These are phyloP conservation scores for Dicranocentrus wangi DNA, from an alignment of 2,888 invertebrate species.

Conservation along the genomic window DNA sequence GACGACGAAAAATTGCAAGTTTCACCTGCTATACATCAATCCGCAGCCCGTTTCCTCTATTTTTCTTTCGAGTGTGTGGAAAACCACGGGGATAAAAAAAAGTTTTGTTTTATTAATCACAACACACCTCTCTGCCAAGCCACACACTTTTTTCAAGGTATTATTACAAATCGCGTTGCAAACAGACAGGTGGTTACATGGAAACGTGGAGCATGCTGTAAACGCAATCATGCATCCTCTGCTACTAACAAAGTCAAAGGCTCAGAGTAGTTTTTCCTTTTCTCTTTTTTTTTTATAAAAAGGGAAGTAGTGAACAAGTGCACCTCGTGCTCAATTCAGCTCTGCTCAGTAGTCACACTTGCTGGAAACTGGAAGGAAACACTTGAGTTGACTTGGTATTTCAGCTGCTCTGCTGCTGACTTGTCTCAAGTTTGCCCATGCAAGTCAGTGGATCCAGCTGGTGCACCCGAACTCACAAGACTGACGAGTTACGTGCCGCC, in stretches of 20 bases:
- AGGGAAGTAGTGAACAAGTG: background rate
- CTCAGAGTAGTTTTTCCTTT: background rate
- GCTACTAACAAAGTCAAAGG: background rate
- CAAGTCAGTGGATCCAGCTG: constrained; percentile 12
- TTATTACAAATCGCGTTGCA: constrained; percentile 1
- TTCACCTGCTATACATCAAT: no score
- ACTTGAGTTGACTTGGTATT: constrained; percentile 2
- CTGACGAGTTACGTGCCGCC: constrained; percentile 15
- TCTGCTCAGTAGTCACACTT: constrained; percentile 2
- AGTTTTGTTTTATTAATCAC: constrained; percentile 6
- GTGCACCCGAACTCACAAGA: background rate
- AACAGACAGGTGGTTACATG: constrained; percentile 14
- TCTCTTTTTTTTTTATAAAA: background rate
- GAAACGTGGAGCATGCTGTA: background rate
- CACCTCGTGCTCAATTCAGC: background rate
- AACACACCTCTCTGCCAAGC: constrained; percentile 1
- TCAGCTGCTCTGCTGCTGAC: constrained; percentile 23
- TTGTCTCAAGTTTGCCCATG: constrained; percentile 24
- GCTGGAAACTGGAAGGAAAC: constrained; percentile 25
- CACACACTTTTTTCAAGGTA: background rate
- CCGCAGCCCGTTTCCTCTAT: no score
- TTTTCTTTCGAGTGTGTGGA: no score
- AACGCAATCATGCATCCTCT: background rate
- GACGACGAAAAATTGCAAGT: no score
- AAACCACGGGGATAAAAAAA: background rate